Base-by-base conservation (phyloP, 2,113 vertebrate genomes). In the Pipa parva region DNA sequence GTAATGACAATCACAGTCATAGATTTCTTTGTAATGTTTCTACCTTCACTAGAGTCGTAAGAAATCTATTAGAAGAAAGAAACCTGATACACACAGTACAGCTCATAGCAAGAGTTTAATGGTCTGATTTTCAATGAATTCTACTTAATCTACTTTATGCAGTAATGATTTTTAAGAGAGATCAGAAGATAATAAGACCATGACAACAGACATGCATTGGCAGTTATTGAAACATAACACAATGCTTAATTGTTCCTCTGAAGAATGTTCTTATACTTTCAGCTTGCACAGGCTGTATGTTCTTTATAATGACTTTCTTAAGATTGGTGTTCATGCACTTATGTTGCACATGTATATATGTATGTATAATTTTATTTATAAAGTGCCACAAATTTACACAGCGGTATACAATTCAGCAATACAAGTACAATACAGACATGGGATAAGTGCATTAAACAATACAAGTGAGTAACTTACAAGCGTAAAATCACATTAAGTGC, bases 91-190 rank as follows among this genome's bases (percentile, higher is more conserved):
- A 76, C 0, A 1, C 68, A 76, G 71, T 9, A 1, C 42, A 76
- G 62, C 39, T 59, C 50, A 59, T 81, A 83, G 77, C 73, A 79
- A 76, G 72, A 33, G 59, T 77, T 83, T 83, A 84, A 85, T 82
- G 72, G 60, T 21, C 68, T 78, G 50, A 56, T 55, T 79, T 79
- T 83, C 70, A 73, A 82, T 83, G 85, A 81, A 84, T 78, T 83
- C 72, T 80, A 83, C 86, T 78, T 79, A 87, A 84, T 84, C 25
- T 79, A 56, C 74, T 68, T 78, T 81, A 80, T 71, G 58, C 51
- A 7, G 45, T 70, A 76, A 74, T 72, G 83, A 81, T 78, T 75
- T 77, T 79, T 79, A 37, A 69, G 64, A 79, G 71, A 57, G 50
- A 54, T 26, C 59, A 77, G 55, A 62, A 71, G 69, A 77, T 81